phyloP scores from a whole-genome alignment of 1,140 invertebrate species.

The Drosophila novamexicana region DNA sequence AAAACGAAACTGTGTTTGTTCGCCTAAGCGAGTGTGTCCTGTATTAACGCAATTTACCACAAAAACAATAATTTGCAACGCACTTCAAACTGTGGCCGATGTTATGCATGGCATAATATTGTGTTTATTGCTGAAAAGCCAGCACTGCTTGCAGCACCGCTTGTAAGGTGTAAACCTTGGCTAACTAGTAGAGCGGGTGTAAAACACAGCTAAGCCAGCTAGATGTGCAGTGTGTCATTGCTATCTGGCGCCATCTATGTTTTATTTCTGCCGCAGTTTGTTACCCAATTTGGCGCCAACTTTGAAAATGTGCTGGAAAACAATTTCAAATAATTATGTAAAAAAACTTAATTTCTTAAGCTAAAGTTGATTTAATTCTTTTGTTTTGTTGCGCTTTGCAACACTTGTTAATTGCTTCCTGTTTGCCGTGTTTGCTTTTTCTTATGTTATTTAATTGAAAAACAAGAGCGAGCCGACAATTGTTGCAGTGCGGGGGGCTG shows the following conservation, averaged over 20 bases:
- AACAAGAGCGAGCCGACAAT: background rate
- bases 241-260: constrained; percentile 20
- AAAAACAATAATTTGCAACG: background rate
- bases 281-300: background rate
- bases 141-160: constrained; percentile 1
- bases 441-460: constrained; percentile 29
- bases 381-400: background rate
- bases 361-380: background rate
- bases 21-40: no score
- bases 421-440: constrained; percentile 1
- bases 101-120: background rate
- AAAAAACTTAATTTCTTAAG: background rate
- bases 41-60: background rate
- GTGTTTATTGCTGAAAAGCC: background rate
- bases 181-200: background rate
- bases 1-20: no score
- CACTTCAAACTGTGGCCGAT: background rate
- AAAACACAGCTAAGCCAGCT: background rate
- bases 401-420: constrained; percentile 25
- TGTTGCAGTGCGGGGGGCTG: background rate
- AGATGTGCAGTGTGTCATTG: background rate
- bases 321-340: background rate
- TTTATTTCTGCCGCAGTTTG: background rate
- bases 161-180: background rate
- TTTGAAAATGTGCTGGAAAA: background rate